Evolutionary conservation across 2,888 invertebrate genomes (phyloP), one percentile per base, ranked within the genome.

Genomic region (Lagria hirta): DNA sequence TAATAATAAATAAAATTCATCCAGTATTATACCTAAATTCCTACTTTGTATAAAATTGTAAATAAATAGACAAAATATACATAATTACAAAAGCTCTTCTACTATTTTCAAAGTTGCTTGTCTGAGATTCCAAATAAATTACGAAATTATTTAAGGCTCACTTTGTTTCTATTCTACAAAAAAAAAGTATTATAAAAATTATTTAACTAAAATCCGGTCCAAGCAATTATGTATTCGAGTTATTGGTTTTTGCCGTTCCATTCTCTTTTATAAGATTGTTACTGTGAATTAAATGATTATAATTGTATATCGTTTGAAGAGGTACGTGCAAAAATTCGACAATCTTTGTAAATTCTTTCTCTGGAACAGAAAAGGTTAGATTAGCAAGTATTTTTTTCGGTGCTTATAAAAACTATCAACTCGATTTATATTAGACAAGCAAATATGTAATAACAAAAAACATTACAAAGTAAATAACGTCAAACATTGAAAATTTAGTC

Each of bases 291-390:
- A 30, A 49, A 18, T 42, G 48, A 20, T 47, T 53, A 36, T 90
- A 92, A 59, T 43, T 52, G 42, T 90, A 92, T 58, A 92, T 79
- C 29, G 85, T 83, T 71, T 92, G 90, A 57, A 93, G 75, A 26
- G 92, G 92, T 55, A 92, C 88, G 68, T 93, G 92, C 27, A 93
- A 78, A 46, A 93, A 73, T 73, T 93, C 92, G 60, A 91, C 83
- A 61, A 93, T 77, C 73, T 88, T 82, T 55, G 88, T 83, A 68
- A 85, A 90, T 72, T 88, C 83, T 37, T 86, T 82, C 72, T 92
- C 92, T 91, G 77, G 11, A 83, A 82, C 49, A 49, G 37, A 50
- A n/a, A n/a, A n/a, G n/a, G 49, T 18, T 18, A 18, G 4, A 6
- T 4, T 6, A 18, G 4, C 6, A 18, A 4, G 18, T 18, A 6